Evolutionary conservation across 2,888 invertebrate genomes (phyloP).

Genomic region (Taphrorychus bicolor): DNA sequence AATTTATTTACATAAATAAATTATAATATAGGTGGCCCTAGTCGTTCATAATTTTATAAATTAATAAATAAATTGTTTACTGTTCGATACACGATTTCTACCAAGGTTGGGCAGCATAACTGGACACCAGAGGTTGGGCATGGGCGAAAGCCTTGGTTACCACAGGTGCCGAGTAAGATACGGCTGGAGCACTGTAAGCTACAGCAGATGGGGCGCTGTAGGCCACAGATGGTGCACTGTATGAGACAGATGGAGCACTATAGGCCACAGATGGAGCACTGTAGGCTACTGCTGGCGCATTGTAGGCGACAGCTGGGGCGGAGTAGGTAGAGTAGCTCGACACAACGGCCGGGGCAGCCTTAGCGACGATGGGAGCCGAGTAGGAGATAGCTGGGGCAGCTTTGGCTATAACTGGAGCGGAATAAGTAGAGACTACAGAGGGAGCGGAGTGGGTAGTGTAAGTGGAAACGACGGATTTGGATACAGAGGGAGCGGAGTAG

Average conservation of each 20-base stretch:
- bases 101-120: slow-evolving; percentile 28
- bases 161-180: slow-evolving; percentile 33
- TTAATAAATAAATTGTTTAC: slow-evolving; percentile 16
- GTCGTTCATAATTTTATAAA: slow-evolving; percentile 5
- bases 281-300: slow-evolving; percentile 42
- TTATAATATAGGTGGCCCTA: slow-evolving; percentile 4
- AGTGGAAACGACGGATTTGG: slow-evolving; percentile 18
- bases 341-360: slow-evolving; percentile 33
- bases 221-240: slow-evolving; percentile 33
- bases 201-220: slow-evolving; percentile 45
- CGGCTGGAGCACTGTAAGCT: slow-evolving; percentile 40
- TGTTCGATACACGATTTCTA: not conserved
- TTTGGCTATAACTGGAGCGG: slow-evolving; percentile 34
- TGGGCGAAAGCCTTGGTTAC: slow-evolving; percentile 7
- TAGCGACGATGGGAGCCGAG: slow-evolving; percentile 36
- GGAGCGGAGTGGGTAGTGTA: slow-evolving; percentile 41
- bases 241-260: slow-evolving; percentile 20
- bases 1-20: slow-evolving; percentile 11
- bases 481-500: slow-evolving; percentile 15
- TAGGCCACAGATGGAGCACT: slow-evolving; percentile 39
- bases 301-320: slow-evolving; percentile 33
- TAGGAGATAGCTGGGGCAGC: slow-evolving; percentile 42
- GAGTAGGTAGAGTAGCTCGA: slow-evolving; percentile 34
- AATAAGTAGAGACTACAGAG: slow-evolving; percentile 37
- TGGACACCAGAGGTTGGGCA: slow-evolving; percentile 15